phyloP scores from a whole-genome alignment of 2,797 vertebrate genomes.

The Peromyscus aztecus region DNA sequence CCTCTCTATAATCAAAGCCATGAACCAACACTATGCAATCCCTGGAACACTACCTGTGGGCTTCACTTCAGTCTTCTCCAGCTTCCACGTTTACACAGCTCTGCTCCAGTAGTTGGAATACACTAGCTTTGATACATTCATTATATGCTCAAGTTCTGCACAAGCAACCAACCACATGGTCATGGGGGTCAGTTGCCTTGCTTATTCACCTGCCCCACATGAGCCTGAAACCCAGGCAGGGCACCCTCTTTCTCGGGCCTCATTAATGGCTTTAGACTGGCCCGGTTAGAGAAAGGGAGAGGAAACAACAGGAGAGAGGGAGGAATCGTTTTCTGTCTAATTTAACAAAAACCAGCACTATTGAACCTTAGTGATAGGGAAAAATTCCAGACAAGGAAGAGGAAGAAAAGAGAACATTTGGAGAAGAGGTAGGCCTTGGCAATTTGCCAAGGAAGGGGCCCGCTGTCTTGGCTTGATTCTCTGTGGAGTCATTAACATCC shows the following conservation, averaged over 20 bases:
- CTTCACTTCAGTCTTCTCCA: background rate
- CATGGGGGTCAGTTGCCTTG: background rate
- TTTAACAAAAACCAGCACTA: conserved; percentile 56
- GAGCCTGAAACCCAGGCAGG: background rate
- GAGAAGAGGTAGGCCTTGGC: background rate
- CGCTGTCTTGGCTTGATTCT: background rate
- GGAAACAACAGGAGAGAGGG: background rate
- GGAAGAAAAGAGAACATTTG: conserved; percentile 9
- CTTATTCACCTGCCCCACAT: background rate
- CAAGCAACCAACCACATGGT: background rate
- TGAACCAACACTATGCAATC: background rate
- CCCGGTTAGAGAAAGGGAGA: background rate
- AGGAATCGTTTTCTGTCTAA: background rate
- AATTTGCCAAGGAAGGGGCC: background rate
- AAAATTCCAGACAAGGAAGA: conserved; percentile 29
- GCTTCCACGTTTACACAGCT: background rate
- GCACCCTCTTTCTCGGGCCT: background rate
- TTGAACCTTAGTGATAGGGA: background rate
- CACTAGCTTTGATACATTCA: background rate
- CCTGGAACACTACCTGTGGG: background rate
- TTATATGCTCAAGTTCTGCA: background rate
- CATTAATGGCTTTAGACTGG: background rate
- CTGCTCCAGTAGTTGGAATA: background rate
- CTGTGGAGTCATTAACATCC: background rate
- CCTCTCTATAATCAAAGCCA: background rate